phyloP scores from a whole-genome alignment of 1,140 invertebrate genomes.

The Zaprionus gabonicus region DNA sequence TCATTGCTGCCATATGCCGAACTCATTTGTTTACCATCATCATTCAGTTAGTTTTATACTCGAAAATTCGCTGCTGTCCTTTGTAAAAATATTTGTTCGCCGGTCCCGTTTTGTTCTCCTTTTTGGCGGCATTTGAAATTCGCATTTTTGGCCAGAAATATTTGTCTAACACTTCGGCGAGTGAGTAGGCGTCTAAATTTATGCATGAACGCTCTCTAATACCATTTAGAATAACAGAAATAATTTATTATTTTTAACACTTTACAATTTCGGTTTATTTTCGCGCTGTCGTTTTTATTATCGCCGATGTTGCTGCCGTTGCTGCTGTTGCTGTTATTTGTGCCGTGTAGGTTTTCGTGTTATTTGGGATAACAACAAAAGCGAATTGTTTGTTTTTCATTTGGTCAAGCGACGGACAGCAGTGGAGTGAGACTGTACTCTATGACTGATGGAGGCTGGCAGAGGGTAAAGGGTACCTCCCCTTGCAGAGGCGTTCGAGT shows the following conservation, averaged over 20 bases:
- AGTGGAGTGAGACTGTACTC: neutral
- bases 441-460: neutral
- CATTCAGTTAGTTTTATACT: neutral
- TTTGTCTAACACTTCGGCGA: slow-evolving; percentile 58
- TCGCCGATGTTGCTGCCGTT: slow-evolving; percentile 22
- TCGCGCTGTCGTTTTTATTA: slow-evolving; percentile 27
- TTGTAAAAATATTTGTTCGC: neutral
- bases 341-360: slow-evolving; percentile 43
- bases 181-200: slow-evolving; percentile 63
- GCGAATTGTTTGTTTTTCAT: slow-evolving; percentile 79
- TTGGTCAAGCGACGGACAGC: slow-evolving; percentile 36
- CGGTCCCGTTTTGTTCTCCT: neutral
- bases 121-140: slow-evolving; percentile 12
- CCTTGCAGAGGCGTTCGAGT: slow-evolving; percentile 53
- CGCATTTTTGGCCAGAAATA: slow-evolving; percentile 33
- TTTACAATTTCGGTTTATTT: slow-evolving; percentile 72
- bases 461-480: neutral
- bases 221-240: slow-evolving; percentile 82
- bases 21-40: slow-evolving; percentile 1
- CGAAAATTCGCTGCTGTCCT: neutral
- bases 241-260: slow-evolving; percentile 83
- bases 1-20: neutral
- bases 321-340: slow-evolving; percentile 32
- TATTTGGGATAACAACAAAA: slow-evolving; percentile 71
- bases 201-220: slow-evolving; percentile 78